Evolutionary conservation across 2,888 invertebrate genomes (phyloP).

Genomic region (Sthenelais limicola): DNA sequence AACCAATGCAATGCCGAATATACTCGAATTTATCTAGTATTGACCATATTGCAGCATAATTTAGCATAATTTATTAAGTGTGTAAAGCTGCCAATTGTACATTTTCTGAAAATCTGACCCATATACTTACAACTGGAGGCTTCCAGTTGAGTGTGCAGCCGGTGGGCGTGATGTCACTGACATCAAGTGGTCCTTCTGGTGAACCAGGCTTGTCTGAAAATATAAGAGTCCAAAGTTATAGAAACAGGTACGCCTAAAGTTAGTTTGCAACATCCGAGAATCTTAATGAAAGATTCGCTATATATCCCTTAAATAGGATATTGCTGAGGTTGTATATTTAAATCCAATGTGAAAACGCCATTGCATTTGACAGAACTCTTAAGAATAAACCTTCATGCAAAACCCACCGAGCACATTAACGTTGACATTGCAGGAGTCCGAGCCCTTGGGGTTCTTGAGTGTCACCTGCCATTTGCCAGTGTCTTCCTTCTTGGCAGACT

Average conservation of each 20-base stretch:
- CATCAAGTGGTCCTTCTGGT: conserved; percentile 92
- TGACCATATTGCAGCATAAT: no score
- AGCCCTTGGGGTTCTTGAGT: conserved; percentile 90
- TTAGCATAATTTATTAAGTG: no score
- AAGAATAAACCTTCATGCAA: neutral
- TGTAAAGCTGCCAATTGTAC: no score
- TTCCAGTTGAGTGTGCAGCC: conserved; percentile 86
- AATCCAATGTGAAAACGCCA: no score
- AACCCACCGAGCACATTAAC: conserved; percentile 83
- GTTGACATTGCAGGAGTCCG: conserved; percentile 92
- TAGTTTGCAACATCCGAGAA: neutral
- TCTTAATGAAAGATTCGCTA: no score
- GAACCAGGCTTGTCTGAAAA: conserved; percentile 84
- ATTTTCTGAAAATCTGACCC: no score
- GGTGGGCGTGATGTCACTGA: conserved; percentile 94
- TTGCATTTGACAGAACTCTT: no score
- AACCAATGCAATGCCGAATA: no score
- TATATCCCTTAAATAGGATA: no score
- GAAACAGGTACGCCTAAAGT: neutral
- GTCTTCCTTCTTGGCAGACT: conserved; percentile 90
- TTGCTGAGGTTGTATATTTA: no score
- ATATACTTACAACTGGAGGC: conserved; percentile 69
- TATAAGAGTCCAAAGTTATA: neutral
- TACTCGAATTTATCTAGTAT: no score
- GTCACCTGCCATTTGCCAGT: conserved; percentile 94